Evolutionary conservation across 2,888 invertebrate species (phyloP).

Genomic region (Halictus ligatus): DNA sequence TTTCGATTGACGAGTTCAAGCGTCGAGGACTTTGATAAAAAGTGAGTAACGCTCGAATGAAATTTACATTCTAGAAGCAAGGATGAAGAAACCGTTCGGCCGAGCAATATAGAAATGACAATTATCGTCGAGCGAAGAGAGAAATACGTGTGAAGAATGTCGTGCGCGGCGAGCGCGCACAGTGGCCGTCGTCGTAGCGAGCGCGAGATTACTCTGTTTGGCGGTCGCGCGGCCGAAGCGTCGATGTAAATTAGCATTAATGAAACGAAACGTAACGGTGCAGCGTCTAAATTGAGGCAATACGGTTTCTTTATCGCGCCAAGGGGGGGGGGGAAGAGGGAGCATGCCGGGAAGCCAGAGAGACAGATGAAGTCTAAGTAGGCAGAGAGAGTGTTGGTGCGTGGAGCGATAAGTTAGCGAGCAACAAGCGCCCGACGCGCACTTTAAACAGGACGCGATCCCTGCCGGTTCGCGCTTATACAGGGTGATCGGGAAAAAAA

Average conservation of each 20-base stretch:
- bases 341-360: background rate
- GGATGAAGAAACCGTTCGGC: background rate
- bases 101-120: background rate
- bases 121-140: background rate
- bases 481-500: slow-evolving; percentile 14
- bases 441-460: slow-evolving; percentile 35
- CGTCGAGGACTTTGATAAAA: background rate
- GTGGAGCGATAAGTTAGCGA: slow-evolving; percentile 54
- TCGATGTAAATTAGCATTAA: slow-evolving; percentile 54
- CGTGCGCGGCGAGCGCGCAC: background rate
- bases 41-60: background rate
- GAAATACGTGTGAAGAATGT: background rate
- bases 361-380: slow-evolving; percentile 45
- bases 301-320: slow-evolving; percentile 43
- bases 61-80: no score
- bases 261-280: slow-evolving; percentile 52
- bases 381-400: slow-evolving; percentile 44
- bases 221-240: slow-evolving; percentile 30
- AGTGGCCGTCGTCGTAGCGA: background rate
- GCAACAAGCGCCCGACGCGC: slow-evolving; percentile 45
- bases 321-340: background rate
- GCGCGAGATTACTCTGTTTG: slow-evolving; percentile 14
- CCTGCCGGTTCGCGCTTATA: background rate
- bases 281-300: slow-evolving; percentile 53
- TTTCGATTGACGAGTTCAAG: background rate